A percentile compares a stretch with the other conserved stretches of the same genome.
Evolutionary conservation across 2,797 vertebrate genomes (phyloP).

Genomic region (Sebastes diploproa): DNA sequence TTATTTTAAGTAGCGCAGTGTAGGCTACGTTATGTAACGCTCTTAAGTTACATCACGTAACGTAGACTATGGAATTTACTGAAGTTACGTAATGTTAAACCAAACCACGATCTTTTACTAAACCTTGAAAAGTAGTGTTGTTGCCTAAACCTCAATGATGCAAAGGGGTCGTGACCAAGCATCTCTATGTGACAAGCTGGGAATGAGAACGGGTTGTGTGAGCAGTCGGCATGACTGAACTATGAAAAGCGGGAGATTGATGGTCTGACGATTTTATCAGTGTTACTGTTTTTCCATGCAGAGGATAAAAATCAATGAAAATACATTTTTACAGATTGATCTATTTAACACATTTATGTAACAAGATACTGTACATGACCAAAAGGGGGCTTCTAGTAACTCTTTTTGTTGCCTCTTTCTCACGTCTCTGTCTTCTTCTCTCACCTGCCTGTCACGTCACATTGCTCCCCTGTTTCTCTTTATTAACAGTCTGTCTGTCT

Average conservation of each 20-base stretch:
- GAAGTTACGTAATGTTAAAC: too few species aligned
- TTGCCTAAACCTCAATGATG: too few species aligned
- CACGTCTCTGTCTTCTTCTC: slow-evolving; percentile 2
- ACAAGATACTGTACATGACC: neutral
- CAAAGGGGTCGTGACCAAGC: too few species aligned
- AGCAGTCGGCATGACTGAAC: too few species aligned
- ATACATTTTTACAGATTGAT: neutral
- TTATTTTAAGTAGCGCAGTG: too few species aligned
- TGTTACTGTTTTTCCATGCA: neutral
- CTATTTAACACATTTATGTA: neutral
- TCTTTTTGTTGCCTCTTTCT: neutral
- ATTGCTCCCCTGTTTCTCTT: neutral
- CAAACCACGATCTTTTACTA: too few species aligned
- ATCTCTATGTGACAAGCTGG: too few species aligned
- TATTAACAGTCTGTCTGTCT: neutral
- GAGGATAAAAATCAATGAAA: neutral
- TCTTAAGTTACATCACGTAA: too few species aligned
- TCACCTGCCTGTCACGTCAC: neutral
- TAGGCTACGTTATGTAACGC: too few species aligned
- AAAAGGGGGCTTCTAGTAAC: neutral
- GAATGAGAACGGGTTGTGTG: too few species aligned
- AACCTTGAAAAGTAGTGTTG: too few species aligned
- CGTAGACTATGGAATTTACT: too few species aligned
- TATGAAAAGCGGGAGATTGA: neutral
- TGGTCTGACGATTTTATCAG: neutral